These are phyloP conservation scores for Mustela lutreola DNA, from an alignment of 2,113 vertebrate species.

Conservation along the genomic window DNA sequence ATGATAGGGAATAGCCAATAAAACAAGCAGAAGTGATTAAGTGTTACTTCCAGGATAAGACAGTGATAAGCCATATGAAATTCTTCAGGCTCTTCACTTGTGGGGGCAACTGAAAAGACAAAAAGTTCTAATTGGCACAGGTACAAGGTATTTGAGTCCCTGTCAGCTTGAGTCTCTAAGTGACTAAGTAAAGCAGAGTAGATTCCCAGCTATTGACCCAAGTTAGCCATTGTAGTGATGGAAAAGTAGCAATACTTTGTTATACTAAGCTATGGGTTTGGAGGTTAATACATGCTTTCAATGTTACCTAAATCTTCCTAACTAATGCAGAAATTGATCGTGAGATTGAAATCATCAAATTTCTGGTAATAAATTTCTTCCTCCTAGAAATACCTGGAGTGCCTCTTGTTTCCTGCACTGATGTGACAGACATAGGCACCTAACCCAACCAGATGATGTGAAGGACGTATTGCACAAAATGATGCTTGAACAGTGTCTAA, in stretches of 20 bases:
- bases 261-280: not conserved
- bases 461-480: not conserved
- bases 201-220: not conserved
- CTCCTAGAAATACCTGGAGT: constrained; percentile 3
- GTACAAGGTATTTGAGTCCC: not conserved
- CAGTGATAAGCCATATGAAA: not conserved
- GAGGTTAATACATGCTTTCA: not conserved
- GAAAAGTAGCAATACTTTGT: not conserved
- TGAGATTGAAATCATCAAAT: not conserved
- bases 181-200: not conserved
- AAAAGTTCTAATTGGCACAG: not conserved
- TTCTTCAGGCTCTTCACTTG: not conserved
- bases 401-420: not conserved
- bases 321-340: not conserved
- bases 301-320: not conserved
- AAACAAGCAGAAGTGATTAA: not conserved
- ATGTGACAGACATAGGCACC: not conserved
- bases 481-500: not conserved
- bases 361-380: not conserved
- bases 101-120: not conserved
- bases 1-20: not conserved
- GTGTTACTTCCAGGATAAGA: not conserved
- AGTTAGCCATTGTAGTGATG: not conserved
- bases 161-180: not conserved
- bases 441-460: not conserved